Evolutionary conservation across 2,888 invertebrate species (phyloP).

Genomic region (Leptopilina syphax): DNA sequence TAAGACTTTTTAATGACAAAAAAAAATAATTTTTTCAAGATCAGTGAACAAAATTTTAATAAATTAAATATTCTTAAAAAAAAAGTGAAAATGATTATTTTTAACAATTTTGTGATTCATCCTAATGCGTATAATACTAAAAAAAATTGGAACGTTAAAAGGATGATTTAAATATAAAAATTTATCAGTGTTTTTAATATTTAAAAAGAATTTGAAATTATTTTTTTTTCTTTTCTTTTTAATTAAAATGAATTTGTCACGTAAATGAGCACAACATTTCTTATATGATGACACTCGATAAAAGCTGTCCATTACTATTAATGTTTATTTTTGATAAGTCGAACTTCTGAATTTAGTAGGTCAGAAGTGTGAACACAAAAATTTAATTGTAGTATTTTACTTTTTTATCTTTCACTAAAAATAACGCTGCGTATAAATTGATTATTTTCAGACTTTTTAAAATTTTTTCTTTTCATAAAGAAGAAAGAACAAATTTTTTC

Average conservation of each 20-base stretch:
- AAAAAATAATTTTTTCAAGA: background rate
- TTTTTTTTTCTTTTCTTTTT: background rate
- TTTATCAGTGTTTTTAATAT: background rate
- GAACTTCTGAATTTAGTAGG: background rate
- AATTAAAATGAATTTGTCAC: background rate
- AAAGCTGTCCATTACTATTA: background rate
- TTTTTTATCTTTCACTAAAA: slow-evolving; percentile 2
- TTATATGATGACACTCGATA: background rate
- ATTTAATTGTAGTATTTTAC: background rate
- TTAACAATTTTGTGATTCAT: background rate
- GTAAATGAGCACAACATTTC: background rate
- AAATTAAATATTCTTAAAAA: background rate
- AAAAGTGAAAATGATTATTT: background rate
- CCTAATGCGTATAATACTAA: background rate
- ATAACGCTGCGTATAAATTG: background rate
- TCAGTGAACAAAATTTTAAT: background rate
- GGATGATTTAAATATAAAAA: background rate
- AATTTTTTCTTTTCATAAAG: background rate
- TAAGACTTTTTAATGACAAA: background rate
- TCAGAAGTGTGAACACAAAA: background rate
- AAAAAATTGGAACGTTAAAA: background rate
- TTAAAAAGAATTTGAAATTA: background rate
- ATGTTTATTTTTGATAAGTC: background rate
- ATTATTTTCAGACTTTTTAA: background rate
- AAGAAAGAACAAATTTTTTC: background rate